Conservation (phyloP, 2,888 invertebrate species). For the Oscheius sp. region DNA sequence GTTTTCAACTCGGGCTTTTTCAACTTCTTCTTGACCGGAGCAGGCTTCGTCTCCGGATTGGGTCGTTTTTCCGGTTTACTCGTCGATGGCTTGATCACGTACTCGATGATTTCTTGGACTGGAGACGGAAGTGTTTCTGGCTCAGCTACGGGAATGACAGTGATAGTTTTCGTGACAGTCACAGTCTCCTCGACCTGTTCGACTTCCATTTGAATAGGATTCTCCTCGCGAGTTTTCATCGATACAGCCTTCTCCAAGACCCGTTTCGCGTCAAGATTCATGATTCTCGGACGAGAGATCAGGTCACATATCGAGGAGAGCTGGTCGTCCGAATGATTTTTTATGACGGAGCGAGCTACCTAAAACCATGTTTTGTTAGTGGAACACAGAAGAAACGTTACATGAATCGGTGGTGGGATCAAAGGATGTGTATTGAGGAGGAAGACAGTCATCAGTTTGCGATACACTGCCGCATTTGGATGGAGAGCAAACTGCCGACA, state of each 20-base stretch:
- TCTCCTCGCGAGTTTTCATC: background rate
- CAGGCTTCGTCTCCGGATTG: background rate
- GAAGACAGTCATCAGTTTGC: constrained; percentile 47
- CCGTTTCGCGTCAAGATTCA: constrained; percentile 2
- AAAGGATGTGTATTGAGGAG: constrained; percentile 49
- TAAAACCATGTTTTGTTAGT: background rate
- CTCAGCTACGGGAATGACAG: background rate
- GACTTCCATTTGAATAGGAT: constrained; percentile 6
- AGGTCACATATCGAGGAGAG: constrained; percentile 40
- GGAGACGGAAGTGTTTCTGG: too few species aligned
- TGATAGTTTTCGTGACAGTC: background rate
- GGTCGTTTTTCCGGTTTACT: constrained; percentile 13
- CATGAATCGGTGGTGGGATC: constrained; percentile 58
- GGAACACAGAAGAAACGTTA: constrained; percentile 18
- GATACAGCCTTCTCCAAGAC: constrained; percentile 10
- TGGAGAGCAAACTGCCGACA: constrained; percentile 42
- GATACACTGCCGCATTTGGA: constrained; percentile 42
- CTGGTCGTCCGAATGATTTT: constrained; percentile 29
- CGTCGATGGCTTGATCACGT: too few species aligned
- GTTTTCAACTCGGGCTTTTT: constrained; percentile 33
- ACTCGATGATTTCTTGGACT: too few species aligned
- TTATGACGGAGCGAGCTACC: constrained; percentile 37
- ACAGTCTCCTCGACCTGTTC: constrained; percentile 7
- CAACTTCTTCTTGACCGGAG: constrained; percentile 18
- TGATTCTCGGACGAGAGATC: constrained; percentile 42